phyloP scores from a whole-genome alignment of 2,888 invertebrate genomes.

The Papilio gigon region DNA sequence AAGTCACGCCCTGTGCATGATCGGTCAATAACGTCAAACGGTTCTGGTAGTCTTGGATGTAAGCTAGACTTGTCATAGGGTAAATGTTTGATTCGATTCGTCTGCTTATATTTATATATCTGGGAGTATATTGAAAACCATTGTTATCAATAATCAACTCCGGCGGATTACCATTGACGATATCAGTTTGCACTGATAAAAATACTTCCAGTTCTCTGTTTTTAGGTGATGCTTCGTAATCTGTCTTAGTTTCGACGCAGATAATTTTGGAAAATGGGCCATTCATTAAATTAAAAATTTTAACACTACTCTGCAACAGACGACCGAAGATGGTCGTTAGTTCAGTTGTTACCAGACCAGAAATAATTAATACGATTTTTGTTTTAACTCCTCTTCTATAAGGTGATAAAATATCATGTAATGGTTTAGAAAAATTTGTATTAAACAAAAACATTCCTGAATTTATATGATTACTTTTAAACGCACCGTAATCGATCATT shows the following conservation, averaged over 20 bases:
- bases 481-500: slow-evolving; percentile 89
- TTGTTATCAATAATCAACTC: slow-evolving; percentile 94
- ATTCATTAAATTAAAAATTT: slow-evolving; percentile 87
- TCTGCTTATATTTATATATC: slow-evolving; percentile 88
- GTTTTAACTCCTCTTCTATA: slow-evolving; percentile 83
- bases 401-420: slow-evolving; percentile 88
- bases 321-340: slow-evolving; percentile 90
- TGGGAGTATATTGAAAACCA: slow-evolving; percentile 93
- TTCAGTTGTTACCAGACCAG: slow-evolving; percentile 92
- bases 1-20: slow-evolving; percentile 95
- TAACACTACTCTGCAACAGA: slow-evolving; percentile 88
- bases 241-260: slow-evolving; percentile 89
- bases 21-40: slow-evolving; percentile 91
- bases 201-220: slow-evolving; percentile 94
- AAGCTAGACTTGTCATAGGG: slow-evolving; percentile 94
- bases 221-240: slow-evolving; percentile 91
- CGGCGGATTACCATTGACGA: slow-evolving; percentile 89
- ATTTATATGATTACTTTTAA: slow-evolving; percentile 92
- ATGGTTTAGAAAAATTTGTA: slow-evolving; percentile 90
- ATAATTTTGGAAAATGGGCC: slow-evolving; percentile 87
- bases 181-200: slow-evolving; percentile 92
- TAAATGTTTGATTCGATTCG: slow-evolving; percentile 97
- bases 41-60: slow-evolving; percentile 87
- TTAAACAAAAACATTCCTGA: slow-evolving; percentile 98
- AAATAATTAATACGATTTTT: slow-evolving; percentile 88